Evolutionary conservation across 2,797 vertebrate species (phyloP), one percentile per base, ranked within the genome.

Genomic region (Enteromius paludinosus): DNA sequence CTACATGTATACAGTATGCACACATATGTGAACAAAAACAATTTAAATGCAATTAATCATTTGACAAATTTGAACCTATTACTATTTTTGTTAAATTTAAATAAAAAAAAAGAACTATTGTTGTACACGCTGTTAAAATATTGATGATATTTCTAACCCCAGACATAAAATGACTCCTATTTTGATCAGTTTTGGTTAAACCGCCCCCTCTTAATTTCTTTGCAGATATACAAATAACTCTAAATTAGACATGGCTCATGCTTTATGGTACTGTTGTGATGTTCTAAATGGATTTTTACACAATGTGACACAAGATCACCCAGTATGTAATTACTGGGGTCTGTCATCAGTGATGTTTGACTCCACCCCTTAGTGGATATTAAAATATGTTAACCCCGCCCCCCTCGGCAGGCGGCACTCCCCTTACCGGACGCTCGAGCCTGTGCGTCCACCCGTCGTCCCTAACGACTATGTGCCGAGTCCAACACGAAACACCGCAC

Each of bases 401-500:
- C 92, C 92, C 93, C 88, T 91, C 85, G 89, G 92, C 95, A 99
- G 98, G 95, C 96, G 98, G 90, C 97, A 99, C 94, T 99, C 98
- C 96, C 98, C 98, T 89, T 99, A 99, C 92, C 96, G 97, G 95
- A 99, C 98, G 30, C 95, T 99, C 88, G 97, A 99, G 95, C 98
- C 98, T 69, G 98, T 99, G 93, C 97, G 97, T 93, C 97, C 98
- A 86, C 98, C 98, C 59, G 97, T 99, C 95, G 95, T 99, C 92
- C 98, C 98, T 95, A 99, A 99, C 91, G 98, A 99, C 96, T 99
- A 99, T 88, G 97, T 99, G 94, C 96, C 96, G 81, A 99, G 98
- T 93, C 98, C 98, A 92, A 98, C 97, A 85, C 97, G 98, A 96
- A 97, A 96, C 95, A 95, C 94, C 94, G 96, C 95, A 91, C 96